These are phyloP conservation scores for Beaufortia kweichowensis DNA, from an alignment of 2,113 vertebrate genomes.

Conservation along the genomic window DNA sequence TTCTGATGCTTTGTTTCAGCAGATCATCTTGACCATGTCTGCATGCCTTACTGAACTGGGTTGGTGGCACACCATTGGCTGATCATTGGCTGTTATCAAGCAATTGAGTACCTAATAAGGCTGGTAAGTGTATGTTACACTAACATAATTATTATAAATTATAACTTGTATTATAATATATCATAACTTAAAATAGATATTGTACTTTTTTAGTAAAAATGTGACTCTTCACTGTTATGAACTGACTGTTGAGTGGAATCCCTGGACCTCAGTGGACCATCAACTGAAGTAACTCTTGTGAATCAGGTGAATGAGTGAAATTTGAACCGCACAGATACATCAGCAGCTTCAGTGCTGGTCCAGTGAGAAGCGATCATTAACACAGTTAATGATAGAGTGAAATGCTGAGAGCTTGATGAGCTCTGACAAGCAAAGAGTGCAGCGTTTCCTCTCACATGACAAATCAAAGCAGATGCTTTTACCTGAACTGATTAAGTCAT, in stretches of 20 bases:
- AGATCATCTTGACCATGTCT: too few species aligned
- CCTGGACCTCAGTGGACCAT: conserved; percentile 17
- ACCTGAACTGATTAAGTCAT: conserved; percentile 20
- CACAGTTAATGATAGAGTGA: conserved; percentile 63
- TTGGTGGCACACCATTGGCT: too few species aligned
- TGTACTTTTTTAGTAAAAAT: neutral
- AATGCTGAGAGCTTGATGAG: conserved; percentile 56
- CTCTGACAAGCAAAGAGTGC: conserved; percentile 38
- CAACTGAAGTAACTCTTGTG: conserved; percentile 26
- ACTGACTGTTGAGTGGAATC: conserved; percentile 8
- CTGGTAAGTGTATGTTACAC: neutral
- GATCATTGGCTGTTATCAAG: too few species aligned
- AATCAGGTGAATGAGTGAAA: conserved; percentile 57
- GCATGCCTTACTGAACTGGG: too few species aligned
- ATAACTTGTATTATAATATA: too few species aligned
- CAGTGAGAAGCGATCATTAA: conserved; percentile 66
- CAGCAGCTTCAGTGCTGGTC: conserved; percentile 75
- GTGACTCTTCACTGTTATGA: neutral
- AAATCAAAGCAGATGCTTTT: conserved; percentile 49
- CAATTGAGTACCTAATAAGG: too few species aligned
- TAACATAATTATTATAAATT: neutral
- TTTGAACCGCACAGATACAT: conserved; percentile 62
- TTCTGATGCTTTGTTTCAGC: too few species aligned
- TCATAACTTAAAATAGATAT: too few species aligned
- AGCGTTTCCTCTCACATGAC: conserved; percentile 52